A percentile compares a stretch with the other conserved stretches of the same genome.
phyloP scores from a whole-genome alignment of 2,888 invertebrate genomes.

The Callyntrura sp. region DNA sequence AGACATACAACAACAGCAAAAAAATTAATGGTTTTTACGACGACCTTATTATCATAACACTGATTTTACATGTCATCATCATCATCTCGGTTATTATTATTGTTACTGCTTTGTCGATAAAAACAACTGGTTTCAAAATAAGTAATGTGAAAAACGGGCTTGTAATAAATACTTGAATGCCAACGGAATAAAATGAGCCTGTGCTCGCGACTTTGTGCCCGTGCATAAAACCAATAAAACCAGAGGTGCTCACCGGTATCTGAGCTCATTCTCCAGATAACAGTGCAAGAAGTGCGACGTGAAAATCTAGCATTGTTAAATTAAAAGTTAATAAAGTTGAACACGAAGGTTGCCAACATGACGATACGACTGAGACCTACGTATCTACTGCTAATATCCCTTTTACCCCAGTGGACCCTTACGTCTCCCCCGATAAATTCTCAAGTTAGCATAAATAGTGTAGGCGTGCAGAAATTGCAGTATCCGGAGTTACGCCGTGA shows the following conservation, averaged over 20 bases:
- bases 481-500: conserved; percentile 94
- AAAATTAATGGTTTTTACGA: conserved; percentile 21
- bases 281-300: too few species aligned
- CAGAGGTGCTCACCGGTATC: background rate
- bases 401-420: conserved; percentile 1
- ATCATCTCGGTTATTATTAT: too few species aligned
- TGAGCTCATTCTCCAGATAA: conserved; percentile 19
- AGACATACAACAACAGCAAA: too few species aligned
- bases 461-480: background rate
- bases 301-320: too few species aligned
- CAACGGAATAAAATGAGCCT: too few species aligned
- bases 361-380: background rate
- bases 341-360: too few species aligned
- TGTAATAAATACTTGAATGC: background rate
- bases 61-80: background rate
- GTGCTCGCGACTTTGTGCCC: too few species aligned
- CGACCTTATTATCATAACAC: background rate
- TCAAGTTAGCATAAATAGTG: too few species aligned
- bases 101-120: background rate
- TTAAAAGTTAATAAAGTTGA: too few species aligned
- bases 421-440: background rate
- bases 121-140: conserved; percentile 11
- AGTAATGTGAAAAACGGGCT: background rate
- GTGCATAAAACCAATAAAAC: conserved; percentile 24
- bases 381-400: conserved; percentile 25